Evolutionary conservation across 2,888 invertebrate genomes (phyloP), one percentile per base, ranked within the genome.

Genomic region (Julus scandinavius): DNA sequence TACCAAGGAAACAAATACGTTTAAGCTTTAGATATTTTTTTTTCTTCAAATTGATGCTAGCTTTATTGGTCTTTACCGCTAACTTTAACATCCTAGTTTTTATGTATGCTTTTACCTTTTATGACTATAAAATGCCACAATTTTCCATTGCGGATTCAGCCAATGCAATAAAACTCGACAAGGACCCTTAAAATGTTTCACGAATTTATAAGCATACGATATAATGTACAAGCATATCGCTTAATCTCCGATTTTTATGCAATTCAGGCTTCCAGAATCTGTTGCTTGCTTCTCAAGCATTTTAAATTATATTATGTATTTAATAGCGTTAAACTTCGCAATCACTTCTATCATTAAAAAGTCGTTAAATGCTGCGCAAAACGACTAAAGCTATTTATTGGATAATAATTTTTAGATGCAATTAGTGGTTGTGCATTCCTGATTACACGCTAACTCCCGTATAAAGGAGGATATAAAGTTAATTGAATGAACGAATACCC

Each of bases 371-470:
- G 13, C 80, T 38, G 38, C 80, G 38, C 80, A 11, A 20, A 80
- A 80, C 38, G 11, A 40, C 80, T 40, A 13, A 80, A 40, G 80
- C 80, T 80, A 80, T 80, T 80, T 38, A 80, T 80, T 80, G 38
- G 38, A 40, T 80, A 80, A 40, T 38, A 80, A 80, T 80, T 80
- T 80, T 7, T 9, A 80, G 80, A 80, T 80, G 80, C 80, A 80
- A 80, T 80, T 80, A 80, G 80, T 80, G 80, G 80, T 38, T 38
- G 80, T 5, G 80, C 38, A 80, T 80, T 80, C 38, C 80, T 80
- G 13, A 15, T 80, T 40, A 80, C 38, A 40, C 4, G 29, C 15
- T 80, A 40, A 80, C 38, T 80, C 80, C 15, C 38, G 38, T 15
- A 38, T 38, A 38, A 13, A 38, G 15, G 13, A 38, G 38, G 80